Evolutionary conservation across 2,888 invertebrate species (phyloP), one percentile per base, ranked within the genome.

Genomic region (Lissonota sp.): DNA sequence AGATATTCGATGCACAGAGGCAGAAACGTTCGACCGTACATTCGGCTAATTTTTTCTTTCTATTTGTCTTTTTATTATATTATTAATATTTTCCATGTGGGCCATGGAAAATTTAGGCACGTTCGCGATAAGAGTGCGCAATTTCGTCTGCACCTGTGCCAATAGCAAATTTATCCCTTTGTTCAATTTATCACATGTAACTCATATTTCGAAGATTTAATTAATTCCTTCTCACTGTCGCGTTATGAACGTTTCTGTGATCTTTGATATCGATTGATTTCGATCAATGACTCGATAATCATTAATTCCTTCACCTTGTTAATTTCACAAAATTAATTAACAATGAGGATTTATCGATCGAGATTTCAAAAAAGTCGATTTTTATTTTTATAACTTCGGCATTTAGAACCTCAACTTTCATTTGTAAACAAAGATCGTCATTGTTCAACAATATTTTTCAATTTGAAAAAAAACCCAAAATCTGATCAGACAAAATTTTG

Each of bases 101-200:
- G 14, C 6, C n/a, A 26, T 62, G 51, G 1, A 46, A 53, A 60
- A 51, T 67, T 26, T 26, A 26, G 26, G 26, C 1, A 26, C n/a
- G 51, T 37, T 44, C 44, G 14, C 75, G 75, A 67, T 75, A 67
- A 14, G 40, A 42, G 16, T 37, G 51, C 42, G 51, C 42, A 67
- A 75, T 67, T 60, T 12, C 42, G 37, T 49, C 42, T 42, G 58
- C 58, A 66, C 51, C 16, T 12, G 40, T 49, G 58, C 12, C 8
- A 5, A 53, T 67, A 14, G 37, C 7, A 10, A 51, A 67, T 75
- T 51, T 75, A 75, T 75, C 51, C 14, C 51, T 49, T 75, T 14
- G 8, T 60, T 8, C 4, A 60, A 42, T 60, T 42, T 44, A 37
- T 60, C 37, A 16, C 51, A 42, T 51, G 42, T 42, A 14, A 8